Percentiles rank a stretch among this genome's conserved stretches.
Conservation (phyloP, 2,888 invertebrate genomes). For the Bhutanitis thaidina region DNA sequence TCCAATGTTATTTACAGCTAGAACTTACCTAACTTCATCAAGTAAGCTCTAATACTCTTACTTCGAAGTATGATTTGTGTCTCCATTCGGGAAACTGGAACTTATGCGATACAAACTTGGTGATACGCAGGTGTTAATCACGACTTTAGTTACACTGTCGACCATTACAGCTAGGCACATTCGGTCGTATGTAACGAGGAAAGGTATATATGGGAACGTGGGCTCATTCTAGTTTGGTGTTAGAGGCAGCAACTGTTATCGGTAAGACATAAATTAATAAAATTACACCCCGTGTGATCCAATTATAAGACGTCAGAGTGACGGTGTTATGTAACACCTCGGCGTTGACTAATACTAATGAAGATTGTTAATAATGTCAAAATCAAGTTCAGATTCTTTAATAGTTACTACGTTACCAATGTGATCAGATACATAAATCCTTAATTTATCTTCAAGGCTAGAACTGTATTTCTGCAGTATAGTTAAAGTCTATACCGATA, state of each 20-base stretch:
- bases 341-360: neutral
- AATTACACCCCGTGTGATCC: conserved; percentile 12
- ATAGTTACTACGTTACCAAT: no score
- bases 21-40: neutral
- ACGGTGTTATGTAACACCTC: neutral
- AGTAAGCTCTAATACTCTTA: neutral
- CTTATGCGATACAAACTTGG: conserved; percentile 50
- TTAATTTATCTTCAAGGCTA: no score
- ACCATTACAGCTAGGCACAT: conserved; percentile 35
- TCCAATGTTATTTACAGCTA: no score
- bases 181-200: conserved; percentile 19
- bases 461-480: no score
- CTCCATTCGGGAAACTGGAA: conserved; percentile 24
- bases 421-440: no score
- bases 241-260: conserved; percentile 28
- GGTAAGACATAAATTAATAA: conserved; percentile 33
- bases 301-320: conserved; percentile 7
- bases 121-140: conserved; percentile 62
- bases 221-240: conserved; percentile 7
- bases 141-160: conserved; percentile 38
- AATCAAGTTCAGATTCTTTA: no score
- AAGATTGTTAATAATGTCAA: neutral
- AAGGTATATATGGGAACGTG: neutral
- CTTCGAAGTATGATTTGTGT: neutral
- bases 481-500: no score